Evolutionary conservation across 2,797 vertebrate species (phyloP), one percentile per base, ranked within the genome.

Genomic region (Notamacropus eugenii): DNA sequence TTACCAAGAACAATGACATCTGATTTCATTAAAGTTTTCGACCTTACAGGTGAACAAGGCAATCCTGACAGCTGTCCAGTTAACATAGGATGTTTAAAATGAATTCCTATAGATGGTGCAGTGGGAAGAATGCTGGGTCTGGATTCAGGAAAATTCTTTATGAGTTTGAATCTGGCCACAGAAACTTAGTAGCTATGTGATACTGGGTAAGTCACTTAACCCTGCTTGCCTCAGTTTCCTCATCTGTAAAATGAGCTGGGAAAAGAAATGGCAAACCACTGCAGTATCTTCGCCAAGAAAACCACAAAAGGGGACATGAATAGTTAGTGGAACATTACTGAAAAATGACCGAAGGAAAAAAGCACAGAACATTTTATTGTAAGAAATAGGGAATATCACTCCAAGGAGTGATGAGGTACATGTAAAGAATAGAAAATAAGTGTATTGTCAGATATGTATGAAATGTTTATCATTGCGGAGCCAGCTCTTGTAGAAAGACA

Each of bases 271-370:
- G 58, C 58, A 59, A 59, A 59, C 58, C 28, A 59, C 58, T 59
- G 27, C 29, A 59, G 58, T 19, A 19, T n/a, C 14, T 67, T 67
- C 19, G 14, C 34, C 62, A 67, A n/a, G 14, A n/a, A 67, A 67
- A n/a, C 16, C 62, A 5, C 34, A 67, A n/a, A 67, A n/a, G 62
- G 1, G 0, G 1, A 19, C 62, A n/a, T n/a, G 34, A n/a, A n/a
- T 4, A 67, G 34, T 67, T 13, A 67, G 34, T 67, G 19, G 62
- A 67, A 67, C 34, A 67, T 67, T 14, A 67, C 29, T 93, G 54
- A 92, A 82, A 40, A 24, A 94, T 55, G 90, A 95, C 19, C 24
- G 50, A 40, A 67, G 55, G 74, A 67, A 93, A 93, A 90, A 12
- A 87, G 40, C 55, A 29, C 24, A 90, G 34, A 67, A 6, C 31